Base-by-base conservation (phyloP, 1,140 invertebrate genomes). In the Neodiprion lecontei region DNA sequence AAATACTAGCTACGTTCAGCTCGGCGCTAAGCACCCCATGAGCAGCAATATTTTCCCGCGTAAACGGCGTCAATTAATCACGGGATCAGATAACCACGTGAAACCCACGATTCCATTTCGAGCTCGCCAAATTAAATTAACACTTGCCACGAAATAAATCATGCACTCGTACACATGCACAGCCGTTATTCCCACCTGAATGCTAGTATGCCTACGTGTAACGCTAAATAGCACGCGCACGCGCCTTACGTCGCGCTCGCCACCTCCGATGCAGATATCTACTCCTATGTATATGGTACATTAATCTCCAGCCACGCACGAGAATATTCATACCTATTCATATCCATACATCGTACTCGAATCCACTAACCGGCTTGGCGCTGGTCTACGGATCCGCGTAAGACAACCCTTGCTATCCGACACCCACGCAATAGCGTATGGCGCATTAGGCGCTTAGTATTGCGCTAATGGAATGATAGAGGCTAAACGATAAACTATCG, bases 81-180 rank as follows among this genome's bases (percentile, higher is more conserved):
- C 67, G 67, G 67, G 67, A 69, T 69, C 67, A 69, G 67, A 69
- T 69, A 69, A 69, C 67, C 12, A 47, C 67, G 14, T 47, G 67
- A 21, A 47, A 47, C 67, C 67, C 53, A 69, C 67, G 21, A 69
- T 69, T 69, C 40, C 67, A 69, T 69, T 69, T 21, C 67, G 67
- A 23, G 21, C 67, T 69, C 67, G 67, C 67, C 67, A 69, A 69
- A 69, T 69, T 69, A 69, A 69, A 69, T 69, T 69, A 69, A 69
- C 67, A 69, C 67, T 69, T 69, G 67, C 67, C 67, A 69, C 67
- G 67, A 47, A 69, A 69, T 69, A 69, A 69, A 69, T 69, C 67
- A 69, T 69, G 21, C 67, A 47, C 17, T 23, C 67, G 67, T 47
- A 69, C n/a, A 61, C 53, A 61, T 40, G 28, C 28, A 40, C 28